phyloP scores from a whole-genome alignment of 2,113 vertebrate genomes.

The Halichoeres trimaculatus region DNA sequence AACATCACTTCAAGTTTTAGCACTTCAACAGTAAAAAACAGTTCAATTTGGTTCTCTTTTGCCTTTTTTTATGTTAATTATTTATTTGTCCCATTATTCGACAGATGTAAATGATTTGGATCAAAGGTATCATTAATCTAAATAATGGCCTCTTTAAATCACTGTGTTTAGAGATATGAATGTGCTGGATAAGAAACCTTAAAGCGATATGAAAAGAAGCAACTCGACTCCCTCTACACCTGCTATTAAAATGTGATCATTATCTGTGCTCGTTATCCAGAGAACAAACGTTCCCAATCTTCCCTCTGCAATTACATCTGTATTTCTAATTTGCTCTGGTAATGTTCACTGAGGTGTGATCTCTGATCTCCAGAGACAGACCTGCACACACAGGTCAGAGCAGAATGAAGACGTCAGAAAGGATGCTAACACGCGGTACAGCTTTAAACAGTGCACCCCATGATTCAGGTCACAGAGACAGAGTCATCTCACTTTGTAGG shows the following conservation, averaged over 20 bases:
- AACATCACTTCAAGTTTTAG: too few relatives aligned
- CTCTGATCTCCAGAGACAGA: too few relatives aligned
- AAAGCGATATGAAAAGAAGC: background rate
- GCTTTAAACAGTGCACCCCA: too few relatives aligned
- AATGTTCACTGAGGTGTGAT: background rate
- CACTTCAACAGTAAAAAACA: too few relatives aligned
- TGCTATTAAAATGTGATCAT: background rate
- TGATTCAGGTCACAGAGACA: too few relatives aligned
- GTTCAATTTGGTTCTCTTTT: too few relatives aligned
- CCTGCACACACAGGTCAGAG: background rate
- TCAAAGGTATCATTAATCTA: background rate
- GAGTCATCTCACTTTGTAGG: too few relatives aligned
- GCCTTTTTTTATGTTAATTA: too few relatives aligned
- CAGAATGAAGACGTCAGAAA: background rate
- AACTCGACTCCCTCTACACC: background rate
- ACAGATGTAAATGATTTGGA: background rate
- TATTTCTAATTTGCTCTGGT: background rate
- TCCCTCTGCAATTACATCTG: background rate
- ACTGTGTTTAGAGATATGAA: background rate
- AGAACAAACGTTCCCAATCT: background rate
- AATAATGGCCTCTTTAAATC: background rate
- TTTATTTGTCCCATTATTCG: too few relatives aligned
- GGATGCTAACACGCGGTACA: too few relatives aligned
- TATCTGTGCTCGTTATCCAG: background rate
- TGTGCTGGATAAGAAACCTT: background rate